Evolutionary conservation across 2,797 vertebrate species (phyloP), one percentile per base, ranked within the genome.

Genomic region (Hylomyscus alleni): DNA sequence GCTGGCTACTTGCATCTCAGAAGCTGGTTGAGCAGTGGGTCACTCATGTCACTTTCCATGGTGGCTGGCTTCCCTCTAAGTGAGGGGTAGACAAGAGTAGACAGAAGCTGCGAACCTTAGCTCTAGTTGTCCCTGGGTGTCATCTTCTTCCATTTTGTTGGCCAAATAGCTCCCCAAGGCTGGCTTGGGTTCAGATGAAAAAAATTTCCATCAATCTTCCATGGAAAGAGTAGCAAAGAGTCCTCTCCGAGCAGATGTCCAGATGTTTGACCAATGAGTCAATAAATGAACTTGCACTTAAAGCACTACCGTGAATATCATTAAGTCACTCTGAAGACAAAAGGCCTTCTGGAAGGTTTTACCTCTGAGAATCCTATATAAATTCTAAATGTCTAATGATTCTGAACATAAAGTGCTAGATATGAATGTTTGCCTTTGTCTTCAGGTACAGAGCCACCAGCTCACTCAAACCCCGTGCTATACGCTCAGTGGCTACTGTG

Each of bases 281-380:
- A 52, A 72, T 87, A 82, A 92, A 22, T n/a, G 62, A 90, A 72
- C 44, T 13, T 31, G 37, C n/a, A 3, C 8, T n/a, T 81, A 86
- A 87, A 75, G 78, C 13, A 89, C 20, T 67, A 69, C 76, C 31
- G 31, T 31, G 6, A 29, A n/a, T 8, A 56, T 47, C 47, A 58
- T 85, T 78, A 87, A 86, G 20, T 86, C 77, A 83, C 7, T 69
- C 50, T 47, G 34, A 88, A 81, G 87, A 14, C 44, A 24, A 31
- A 77, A 96, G 82, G 26, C 22, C 50, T 65, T 88, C n/a, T 24
- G 17, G 77, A 72, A 93, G 94, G 52, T 76, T 69, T 88, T n/a
- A 80, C 37, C 65, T 94, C 72, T 93, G 76, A 95, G n/a, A 92
- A 14, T 3, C 20, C 26, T 31, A 37, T 20, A n/a, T 58, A 5